Evolutionary conservation across 2,797 vertebrate genomes (phyloP), one percentile per base, ranked within the genome.

Genomic region (Poeciliopsis infans): DNA sequence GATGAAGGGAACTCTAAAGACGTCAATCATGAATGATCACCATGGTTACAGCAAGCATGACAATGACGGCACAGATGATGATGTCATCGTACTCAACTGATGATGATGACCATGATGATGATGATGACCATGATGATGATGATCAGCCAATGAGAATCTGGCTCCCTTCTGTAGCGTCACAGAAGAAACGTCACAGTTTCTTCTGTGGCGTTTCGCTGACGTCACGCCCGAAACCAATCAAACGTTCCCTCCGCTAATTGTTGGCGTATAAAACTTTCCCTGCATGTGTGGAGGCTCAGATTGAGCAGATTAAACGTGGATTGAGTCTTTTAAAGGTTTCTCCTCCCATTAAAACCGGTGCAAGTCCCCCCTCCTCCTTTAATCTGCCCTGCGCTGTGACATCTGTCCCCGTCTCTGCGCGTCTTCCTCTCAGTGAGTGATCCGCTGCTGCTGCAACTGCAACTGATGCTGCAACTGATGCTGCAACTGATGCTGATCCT

Each of bases 371-470:
- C 41, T 8, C 41, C 68, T n/a, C 13, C 39, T 43, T n/a, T 70
- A 70, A 70, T 70, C 68, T 70, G 68, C n/a, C 41, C 68, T 70
- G 39, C 41, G 45, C 68, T n/a, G 41, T n/a, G 28, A 70, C 68
- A 45, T 41, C 68, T 70, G 68, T 70, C 68, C 68, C 15, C 5
- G 2, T 70, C 68, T 70, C 68, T 70, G n/a, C 68, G n/a, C 12
- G 25, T 70, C 68, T 70, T 70, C 68, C 68, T 70, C 12, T 45
- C 25, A n/a, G 41, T 45, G n/a, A 45, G 45, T 41, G 20, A 68
- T 25, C 36, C 23, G 64, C 39, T 39, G 36, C 39, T 43, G 66
- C 39, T 69, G 66, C 15, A 15, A 39, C 39, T n/a, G 41, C 41
- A 43, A 43, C 41, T 43, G 41, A 41, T n/a, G 66, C 39, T n/a